These are phyloP conservation scores for Fulmarus glacialis DNA, from an alignment of 2,113 vertebrate species.

Conservation along the genomic window DNA sequence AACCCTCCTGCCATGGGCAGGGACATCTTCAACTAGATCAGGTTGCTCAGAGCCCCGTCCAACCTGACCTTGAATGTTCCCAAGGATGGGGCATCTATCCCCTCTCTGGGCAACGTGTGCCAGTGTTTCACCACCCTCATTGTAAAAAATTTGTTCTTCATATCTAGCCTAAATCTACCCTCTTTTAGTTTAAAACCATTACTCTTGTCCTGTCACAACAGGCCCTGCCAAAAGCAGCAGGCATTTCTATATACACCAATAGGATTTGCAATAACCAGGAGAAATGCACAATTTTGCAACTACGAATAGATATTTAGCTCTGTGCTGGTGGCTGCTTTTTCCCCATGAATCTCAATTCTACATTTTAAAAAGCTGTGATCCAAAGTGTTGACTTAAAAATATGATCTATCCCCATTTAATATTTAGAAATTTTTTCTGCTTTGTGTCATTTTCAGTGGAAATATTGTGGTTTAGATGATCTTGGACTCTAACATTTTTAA, in stretches of 20 bases:
- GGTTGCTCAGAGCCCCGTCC: too few species aligned
- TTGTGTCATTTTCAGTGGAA: background rate
- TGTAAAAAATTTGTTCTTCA: too few species aligned
- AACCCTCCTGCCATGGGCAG: too few species aligned
- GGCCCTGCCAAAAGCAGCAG: background rate
- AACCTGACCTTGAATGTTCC: too few species aligned
- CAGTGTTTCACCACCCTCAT: too few species aligned
- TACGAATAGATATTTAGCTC: background rate
- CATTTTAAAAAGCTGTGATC: background rate
- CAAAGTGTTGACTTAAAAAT: background rate
- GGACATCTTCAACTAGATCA: too few species aligned
- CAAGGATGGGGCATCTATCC: too few species aligned
- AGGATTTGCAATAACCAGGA: background rate
- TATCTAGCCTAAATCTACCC: too few species aligned
- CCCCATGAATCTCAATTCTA: background rate
- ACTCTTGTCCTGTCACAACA: too few species aligned
- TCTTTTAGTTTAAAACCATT: too few species aligned
- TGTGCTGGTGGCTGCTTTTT: background rate
- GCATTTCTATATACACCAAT: background rate
- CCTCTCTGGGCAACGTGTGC: too few species aligned
- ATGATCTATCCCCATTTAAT: background rate
- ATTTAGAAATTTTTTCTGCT: background rate
- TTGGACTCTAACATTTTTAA: background rate
- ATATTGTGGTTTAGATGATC: background rate
- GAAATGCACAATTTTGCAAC: background rate